Evolutionary conservation across 2,888 invertebrate genomes (phyloP).

Genomic region (Drosophila nr. fundita): DNA sequence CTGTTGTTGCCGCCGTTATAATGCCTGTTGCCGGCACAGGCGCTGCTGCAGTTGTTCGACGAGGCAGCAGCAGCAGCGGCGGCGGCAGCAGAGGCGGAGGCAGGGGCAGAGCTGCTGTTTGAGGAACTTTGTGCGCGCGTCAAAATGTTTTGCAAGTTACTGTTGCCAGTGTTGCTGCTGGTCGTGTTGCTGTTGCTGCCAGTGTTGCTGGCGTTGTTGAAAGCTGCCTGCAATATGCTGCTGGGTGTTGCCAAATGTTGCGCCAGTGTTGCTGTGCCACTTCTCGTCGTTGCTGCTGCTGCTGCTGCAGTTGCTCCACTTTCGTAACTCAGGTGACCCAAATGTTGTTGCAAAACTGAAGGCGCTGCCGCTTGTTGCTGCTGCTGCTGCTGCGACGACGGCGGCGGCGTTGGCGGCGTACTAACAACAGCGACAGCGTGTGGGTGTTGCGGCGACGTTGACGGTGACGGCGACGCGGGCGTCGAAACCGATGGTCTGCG

Average conservation of each 20-base stretch:
- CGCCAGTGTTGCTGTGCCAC: conserved; percentile 78
- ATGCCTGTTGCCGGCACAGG: conserved; percentile 74
- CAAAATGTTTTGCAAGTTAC: conserved; percentile 76
- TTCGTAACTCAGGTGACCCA: conserved; percentile 84
- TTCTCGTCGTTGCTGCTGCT: conserved; percentile 57
- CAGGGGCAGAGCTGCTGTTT: conserved; percentile 39
- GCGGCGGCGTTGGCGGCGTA: conserved; percentile 54
- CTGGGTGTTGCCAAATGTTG: conserved; percentile 81
- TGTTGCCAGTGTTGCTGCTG: conserved; percentile 28
- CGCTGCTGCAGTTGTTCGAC: conserved; percentile 73
- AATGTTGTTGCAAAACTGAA: conserved; percentile 83
- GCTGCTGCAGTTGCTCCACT: conserved; percentile 74
- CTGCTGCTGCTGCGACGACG: conserved; percentile 37
- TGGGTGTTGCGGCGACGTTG: conserved; percentile 55
- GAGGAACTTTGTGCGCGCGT: conserved; percentile 75
- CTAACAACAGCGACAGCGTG: conserved; percentile 46
- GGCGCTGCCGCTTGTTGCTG: conserved; percentile 60
- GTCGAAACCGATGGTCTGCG: conserved; percentile 71
- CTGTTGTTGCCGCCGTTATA: conserved; percentile 73
- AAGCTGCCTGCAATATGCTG: conserved; percentile 79
- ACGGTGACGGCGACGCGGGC: conserved; percentile 32
- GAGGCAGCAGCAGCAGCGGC: conserved; percentile 31
- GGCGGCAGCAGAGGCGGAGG: conserved; percentile 30
- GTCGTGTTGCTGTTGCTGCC: conserved; percentile 17
- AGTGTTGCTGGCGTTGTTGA: conserved; percentile 61